Percentiles rank a stretch among this genome's conserved stretches.
These are phyloP conservation scores for Heliopora coerulea DNA, from an alignment of 92 coral and sea anemone species.

Conservation along the genomic window DNA sequence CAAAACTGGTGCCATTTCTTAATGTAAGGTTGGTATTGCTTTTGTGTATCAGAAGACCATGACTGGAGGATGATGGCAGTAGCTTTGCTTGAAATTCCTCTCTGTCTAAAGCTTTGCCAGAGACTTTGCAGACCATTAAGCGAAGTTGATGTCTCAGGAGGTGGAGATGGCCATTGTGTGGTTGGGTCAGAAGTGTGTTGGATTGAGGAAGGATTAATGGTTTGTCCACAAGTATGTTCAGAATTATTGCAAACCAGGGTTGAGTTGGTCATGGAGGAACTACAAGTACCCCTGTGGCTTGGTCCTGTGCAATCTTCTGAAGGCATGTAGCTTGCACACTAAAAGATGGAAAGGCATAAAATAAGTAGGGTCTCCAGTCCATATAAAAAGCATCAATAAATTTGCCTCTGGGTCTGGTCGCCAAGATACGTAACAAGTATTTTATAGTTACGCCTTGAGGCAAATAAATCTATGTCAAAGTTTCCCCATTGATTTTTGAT, in stretches of 20 bases:
- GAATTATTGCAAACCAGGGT: slow-evolving; percentile 44
- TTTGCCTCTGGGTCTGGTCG: slow-evolving; percentile 49
- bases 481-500: slow-evolving; percentile 26
- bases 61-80: slow-evolving; percentile 42
- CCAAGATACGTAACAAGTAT: slow-evolving; percentile 33
- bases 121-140: slow-evolving; percentile 61
- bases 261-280: slow-evolving; percentile 49
- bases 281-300: slow-evolving; percentile 12
- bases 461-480: slow-evolving; percentile 47
- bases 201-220: slow-evolving; percentile 45
- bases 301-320: slow-evolving; percentile 40
- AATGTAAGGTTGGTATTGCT: slow-evolving; percentile 45
- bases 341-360: slow-evolving; percentile 54
- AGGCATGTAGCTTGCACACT: slow-evolving; percentile 24
- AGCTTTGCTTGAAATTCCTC: slow-evolving; percentile 55
- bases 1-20: slow-evolving; percentile 49
- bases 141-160: slow-evolving; percentile 47
- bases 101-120: slow-evolving; percentile 48
- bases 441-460: slow-evolving; percentile 39
- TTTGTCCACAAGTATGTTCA: slow-evolving; percentile 24
- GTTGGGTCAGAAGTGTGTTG: slow-evolving; percentile 38
- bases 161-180: slow-evolving; percentile 33
- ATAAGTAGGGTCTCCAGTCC: slow-evolving; percentile 14
- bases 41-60: slow-evolving; percentile 49
- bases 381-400: slow-evolving; percentile 45